Base-by-base conservation (phyloP, 2,888 invertebrate species). In the Beris chalybata region DNA sequence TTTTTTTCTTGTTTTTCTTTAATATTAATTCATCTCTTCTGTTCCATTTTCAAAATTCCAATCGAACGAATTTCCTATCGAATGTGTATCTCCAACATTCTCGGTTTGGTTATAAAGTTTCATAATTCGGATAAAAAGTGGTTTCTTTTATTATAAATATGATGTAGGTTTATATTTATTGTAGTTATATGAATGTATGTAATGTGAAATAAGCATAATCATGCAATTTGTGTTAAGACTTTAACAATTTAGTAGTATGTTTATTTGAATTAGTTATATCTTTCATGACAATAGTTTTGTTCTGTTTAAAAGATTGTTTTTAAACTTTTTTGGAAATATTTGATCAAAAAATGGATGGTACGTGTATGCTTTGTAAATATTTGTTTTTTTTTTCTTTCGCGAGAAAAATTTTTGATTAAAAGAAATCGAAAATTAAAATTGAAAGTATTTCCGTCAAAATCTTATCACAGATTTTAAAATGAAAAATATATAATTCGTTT, bases 401-500 rank as follows among this genome's bases (percentile, higher is more conserved):
- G 3, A 38, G 38, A 38, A 38, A 38, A 38, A 38, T 38, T 38
- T 32, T 38, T 38, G 9, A 38, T 7, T 38, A 38, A 38, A 22
- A 22, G 22, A 22, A 22, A 22, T 22, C 22, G 2, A 45, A 12
- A 48, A 48, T 48, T 22, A 48, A 48, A 48, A 48, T 48, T 9
- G 12, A 48, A 22, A 48, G 12, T 43, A 38, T 38, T 68, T 58
- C 54, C 48, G 52, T 48, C 54, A 43, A 64, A 69, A 69, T 69
- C 69, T 67, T 69, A 69, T 69, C 69, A 69, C 69, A 69, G 69
- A 67, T 67, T 67, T 57, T 48, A 56, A 67, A 63, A 67, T 56
- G 48, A 66, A 66, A 65, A 69, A 57, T 69, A 69, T 64, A 47
- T 64, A 61, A 48, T 53, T 57, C 22, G 22, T 22, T 22, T 22